phyloP scores from a whole-genome alignment of 1,140 invertebrate species.

The Brachionus plicatilis region DNA sequence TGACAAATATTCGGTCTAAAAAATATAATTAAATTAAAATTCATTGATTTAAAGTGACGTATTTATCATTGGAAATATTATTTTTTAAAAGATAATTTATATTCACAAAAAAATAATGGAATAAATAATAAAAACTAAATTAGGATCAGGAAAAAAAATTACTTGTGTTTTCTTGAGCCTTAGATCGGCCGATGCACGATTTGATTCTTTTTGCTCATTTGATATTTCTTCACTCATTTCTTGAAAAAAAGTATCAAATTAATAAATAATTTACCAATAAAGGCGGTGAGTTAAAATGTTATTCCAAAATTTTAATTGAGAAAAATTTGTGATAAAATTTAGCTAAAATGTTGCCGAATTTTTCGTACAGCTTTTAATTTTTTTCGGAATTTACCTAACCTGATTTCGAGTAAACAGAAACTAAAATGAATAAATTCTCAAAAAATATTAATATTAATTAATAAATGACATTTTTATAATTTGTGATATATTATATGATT shows the following conservation, averaged over 20 bases:
- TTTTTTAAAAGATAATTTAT: not conserved
- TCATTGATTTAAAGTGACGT: not conserved
- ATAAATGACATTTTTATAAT: no score
- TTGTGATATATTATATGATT: no score
- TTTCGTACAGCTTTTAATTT: no score
- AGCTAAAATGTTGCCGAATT: no score
- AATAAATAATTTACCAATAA: not conserved
- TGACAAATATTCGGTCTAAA: not conserved
- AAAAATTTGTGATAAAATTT: no score
- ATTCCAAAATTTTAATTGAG: no score
- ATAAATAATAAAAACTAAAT: not conserved
- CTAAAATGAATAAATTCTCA: no score
- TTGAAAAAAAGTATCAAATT: conserved; percentile 46
- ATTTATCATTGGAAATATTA: not conserved
- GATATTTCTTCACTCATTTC: conserved; percentile 99
- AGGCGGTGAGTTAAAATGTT: no score
- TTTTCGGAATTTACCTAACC: no score
- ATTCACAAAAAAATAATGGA: not conserved
- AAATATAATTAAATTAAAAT: not conserved
- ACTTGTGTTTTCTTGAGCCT: conserved; percentile 91
- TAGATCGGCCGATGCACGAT: conserved; percentile 89
- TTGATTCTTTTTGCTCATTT: conserved; percentile 90
- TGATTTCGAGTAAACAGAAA: no score
- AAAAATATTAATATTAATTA: no score
- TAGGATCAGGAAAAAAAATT: not conserved